Percentiles rank a stretch among this genome's conserved stretches.
phyloP scores from a whole-genome alignment of 2,113 vertebrate species.

The Sturnus vulgaris region DNA sequence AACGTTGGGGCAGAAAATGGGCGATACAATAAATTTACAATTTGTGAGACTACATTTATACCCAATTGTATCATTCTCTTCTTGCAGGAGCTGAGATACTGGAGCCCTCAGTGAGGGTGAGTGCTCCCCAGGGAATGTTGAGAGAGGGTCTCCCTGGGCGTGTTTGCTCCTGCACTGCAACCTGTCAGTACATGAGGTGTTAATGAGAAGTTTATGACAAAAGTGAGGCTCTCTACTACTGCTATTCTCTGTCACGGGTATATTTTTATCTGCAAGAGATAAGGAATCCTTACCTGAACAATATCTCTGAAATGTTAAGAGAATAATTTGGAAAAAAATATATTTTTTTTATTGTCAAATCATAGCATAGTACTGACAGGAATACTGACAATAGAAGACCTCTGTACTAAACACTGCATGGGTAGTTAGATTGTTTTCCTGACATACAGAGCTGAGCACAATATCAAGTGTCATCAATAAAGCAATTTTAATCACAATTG shows the following conservation, averaged over 20 bases:
- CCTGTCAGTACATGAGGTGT: not conserved
- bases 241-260: not conserved
- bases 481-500: not conserved
- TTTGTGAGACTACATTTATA: accelerated
- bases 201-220: not conserved
- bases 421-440: not conserved
- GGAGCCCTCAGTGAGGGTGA: not conserved
- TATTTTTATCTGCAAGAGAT: not conserved
- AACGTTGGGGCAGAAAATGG: not conserved
- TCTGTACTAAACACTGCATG: not conserved
- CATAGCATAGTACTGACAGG: not conserved
- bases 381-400: not conserved
- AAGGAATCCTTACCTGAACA: not conserved
- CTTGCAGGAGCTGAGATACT: not conserved
- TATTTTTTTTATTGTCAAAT: not conserved
- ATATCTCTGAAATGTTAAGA: not conserved
- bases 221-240: not conserved
- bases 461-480: not conserved
- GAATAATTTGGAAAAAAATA: not conserved
- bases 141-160: not conserved
- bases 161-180: not conserved
- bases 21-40: not conserved
- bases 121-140: not conserved
- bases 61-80: not conserved
- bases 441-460: not conserved